phyloP scores from a whole-genome alignment of 2,888 invertebrate species.

The Hirtodrosophila confusa region DNA sequence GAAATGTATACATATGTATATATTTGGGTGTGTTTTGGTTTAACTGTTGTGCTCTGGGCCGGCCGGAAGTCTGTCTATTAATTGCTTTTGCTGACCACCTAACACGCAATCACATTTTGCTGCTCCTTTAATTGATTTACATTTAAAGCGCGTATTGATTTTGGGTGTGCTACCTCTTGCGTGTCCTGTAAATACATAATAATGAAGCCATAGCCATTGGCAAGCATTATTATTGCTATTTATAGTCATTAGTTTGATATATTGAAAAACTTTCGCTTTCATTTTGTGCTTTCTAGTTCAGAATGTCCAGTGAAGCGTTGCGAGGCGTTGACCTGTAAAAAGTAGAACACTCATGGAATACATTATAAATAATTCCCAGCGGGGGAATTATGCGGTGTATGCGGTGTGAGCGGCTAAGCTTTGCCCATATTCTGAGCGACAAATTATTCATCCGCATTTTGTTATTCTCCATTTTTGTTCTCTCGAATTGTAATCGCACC shows the following conservation, averaged over 20 bases:
- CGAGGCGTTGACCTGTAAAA: constrained; percentile 70
- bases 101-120: constrained; percentile 58
- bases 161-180: constrained; percentile 57
- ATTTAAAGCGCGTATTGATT: constrained; percentile 68
- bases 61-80: constrained; percentile 59
- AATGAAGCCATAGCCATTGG: constrained; percentile 29
- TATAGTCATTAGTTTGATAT: constrained; percentile 59
- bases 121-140: constrained; percentile 72
- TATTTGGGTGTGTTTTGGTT: constrained; percentile 51
- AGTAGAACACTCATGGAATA: constrained; percentile 57
- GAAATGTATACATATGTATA: not conserved
- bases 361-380: constrained; percentile 55
- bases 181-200: constrained; percentile 48
- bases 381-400: constrained; percentile 21
- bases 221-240: constrained; percentile 52
- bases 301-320: constrained; percentile 46
- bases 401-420: constrained; percentile 3
- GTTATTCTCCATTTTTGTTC: not conserved
- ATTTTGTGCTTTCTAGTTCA: constrained; percentile 6
- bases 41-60: constrained; percentile 6
- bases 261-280: constrained; percentile 64
- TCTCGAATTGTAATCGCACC: not conserved
- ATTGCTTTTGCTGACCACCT: constrained; percentile 59
- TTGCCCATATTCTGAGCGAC: not conserved
- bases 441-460: constrained; percentile 18